These are phyloP conservation scores for Augiades crinisus DNA, from an alignment of 2,888 invertebrate genomes.

Conservation along the genomic window DNA sequence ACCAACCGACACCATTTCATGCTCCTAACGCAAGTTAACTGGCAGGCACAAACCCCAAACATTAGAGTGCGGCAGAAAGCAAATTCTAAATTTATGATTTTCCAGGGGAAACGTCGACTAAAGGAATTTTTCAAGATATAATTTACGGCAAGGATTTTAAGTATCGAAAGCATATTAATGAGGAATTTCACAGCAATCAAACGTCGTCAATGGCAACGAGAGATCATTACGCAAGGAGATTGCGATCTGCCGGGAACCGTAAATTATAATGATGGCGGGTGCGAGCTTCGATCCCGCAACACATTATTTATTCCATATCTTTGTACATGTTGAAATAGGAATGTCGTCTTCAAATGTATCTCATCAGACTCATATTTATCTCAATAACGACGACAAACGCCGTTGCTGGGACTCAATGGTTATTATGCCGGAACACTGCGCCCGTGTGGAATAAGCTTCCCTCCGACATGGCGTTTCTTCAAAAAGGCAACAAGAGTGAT, in stretches of 20 bases:
- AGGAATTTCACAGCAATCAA: slow-evolving; percentile 13
- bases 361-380: too few relatives aligned
- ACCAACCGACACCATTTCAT: too few relatives aligned
- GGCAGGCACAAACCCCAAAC: too few relatives aligned
- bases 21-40: too few relatives aligned
- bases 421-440: too few relatives aligned
- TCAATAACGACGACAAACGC: too few relatives aligned
- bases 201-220: slow-evolving; percentile 8
- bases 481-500: too few relatives aligned
- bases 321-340: neutral
- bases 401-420: too few relatives aligned
- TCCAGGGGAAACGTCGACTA: neutral
- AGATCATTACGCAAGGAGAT: slow-evolving; percentile 3
- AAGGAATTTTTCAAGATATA: slow-evolving; percentile 57
- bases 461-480: too few relatives aligned
- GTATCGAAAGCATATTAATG: slow-evolving; percentile 37
- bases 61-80: too few relatives aligned
- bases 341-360: neutral
- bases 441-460: too few relatives aligned
- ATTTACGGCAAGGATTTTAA: slow-evolving; percentile 59
- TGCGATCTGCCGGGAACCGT: neutral
- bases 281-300: neutral
- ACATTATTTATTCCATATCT: neutral
- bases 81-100: too few relatives aligned
- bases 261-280: slow-evolving; percentile 6